These are phyloP conservation scores for Motacilla alba DNA, from an alignment of 2,113 vertebrate species.

Conservation along the genomic window DNA sequence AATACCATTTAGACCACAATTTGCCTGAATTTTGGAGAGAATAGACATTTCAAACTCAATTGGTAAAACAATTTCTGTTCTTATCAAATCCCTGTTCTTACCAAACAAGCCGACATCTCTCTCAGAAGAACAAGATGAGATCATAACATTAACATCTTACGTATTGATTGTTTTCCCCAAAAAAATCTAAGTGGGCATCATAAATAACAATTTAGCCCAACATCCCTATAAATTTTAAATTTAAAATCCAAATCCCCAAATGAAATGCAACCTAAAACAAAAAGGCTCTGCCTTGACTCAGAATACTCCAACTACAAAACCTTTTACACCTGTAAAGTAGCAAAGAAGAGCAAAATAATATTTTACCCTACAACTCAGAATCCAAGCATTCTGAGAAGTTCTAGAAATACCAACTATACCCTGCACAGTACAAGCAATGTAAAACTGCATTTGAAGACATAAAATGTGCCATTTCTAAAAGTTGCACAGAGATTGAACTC, in stretches of 20 bases:
- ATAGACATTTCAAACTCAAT: neutral
- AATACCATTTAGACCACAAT: neutral
- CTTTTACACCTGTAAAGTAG: neutral
- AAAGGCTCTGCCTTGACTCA: neutral
- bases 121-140: neutral
- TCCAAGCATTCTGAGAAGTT: neutral
- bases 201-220: neutral
- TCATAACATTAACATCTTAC: neutral
- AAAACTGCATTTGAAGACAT: neutral
- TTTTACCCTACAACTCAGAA: neutral
- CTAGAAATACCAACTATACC: neutral
- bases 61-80: neutral
- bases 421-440: neutral
- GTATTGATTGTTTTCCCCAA: neutral
- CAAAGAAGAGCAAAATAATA: neutral
- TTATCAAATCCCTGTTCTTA: neutral
- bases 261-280: neutral
- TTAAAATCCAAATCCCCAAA: neutral
- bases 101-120: neutral
- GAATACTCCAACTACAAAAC: neutral
- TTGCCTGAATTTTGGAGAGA: neutral
- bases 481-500: neutral
- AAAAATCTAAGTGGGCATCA: neutral
- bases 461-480: neutral
- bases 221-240: neutral